These are phyloP conservation scores for Temnothorax unifasciatus DNA, from an alignment of 2,888 invertebrate genomes.

Conservation along the genomic window DNA sequence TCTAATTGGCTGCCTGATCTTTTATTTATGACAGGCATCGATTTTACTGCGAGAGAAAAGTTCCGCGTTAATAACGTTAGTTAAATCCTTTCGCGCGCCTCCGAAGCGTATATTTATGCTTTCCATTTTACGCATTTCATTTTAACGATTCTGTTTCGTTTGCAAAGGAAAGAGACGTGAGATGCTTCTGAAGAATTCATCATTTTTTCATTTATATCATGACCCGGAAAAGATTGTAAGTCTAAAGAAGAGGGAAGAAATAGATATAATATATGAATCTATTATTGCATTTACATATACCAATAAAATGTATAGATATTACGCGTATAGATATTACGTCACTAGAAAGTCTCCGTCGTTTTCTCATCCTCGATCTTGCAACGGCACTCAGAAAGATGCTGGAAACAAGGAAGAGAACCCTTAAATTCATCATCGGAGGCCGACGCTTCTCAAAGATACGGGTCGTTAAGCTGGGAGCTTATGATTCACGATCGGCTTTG, in stretches of 20 bases:
- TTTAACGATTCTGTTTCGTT: constrained; percentile 19
- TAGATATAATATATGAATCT: background rate
- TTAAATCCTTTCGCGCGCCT: constrained; percentile 58
- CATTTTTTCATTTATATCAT: background rate
- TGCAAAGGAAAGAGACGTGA: background rate
- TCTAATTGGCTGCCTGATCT: constrained; percentile 81
- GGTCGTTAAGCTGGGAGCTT: constrained; percentile 79
- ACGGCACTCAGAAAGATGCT: background rate
- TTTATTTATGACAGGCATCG: constrained; percentile 80
- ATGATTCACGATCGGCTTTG: constrained; percentile 81
- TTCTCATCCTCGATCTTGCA: constrained; percentile 51
- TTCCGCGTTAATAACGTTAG: constrained; percentile 70
- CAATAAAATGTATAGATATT: background rate
- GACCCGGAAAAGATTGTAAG: background rate
- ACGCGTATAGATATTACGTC: background rate
- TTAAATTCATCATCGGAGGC: constrained; percentile 75
- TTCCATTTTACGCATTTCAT: constrained; percentile 37
- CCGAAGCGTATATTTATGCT: constrained; percentile 35
- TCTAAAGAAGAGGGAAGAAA: background rate
- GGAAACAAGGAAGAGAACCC: constrained; percentile 40
- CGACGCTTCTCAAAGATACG: constrained; percentile 70
- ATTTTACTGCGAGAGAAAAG: constrained; percentile 67
- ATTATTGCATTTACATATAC: constrained; percentile 6
- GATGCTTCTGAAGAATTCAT: background rate
- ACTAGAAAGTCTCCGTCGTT: background rate